These are phyloP conservation scores for Puffinus mauretanicus DNA, from an alignment of 2,113 vertebrate species.

Conservation along the genomic window DNA sequence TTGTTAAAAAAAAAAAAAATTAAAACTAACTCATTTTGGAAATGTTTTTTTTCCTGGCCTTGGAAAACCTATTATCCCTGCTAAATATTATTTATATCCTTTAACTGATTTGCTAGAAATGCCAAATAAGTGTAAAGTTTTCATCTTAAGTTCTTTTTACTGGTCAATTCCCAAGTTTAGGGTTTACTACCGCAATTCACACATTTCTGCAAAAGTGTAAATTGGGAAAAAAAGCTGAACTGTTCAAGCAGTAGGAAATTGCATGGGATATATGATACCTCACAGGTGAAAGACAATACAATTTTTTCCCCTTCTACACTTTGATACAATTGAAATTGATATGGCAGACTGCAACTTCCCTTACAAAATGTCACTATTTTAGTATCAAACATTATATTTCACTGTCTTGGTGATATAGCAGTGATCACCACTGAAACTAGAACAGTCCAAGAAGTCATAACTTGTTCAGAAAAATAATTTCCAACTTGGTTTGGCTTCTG, in stretches of 20 bases:
- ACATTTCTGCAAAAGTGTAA: not conserved
- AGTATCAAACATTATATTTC: not conserved
- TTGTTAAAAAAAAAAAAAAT: not conserved
- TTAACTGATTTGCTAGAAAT: not conserved
- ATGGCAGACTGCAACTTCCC: not conserved
- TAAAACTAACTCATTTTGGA: not conserved
- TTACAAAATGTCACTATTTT: not conserved
- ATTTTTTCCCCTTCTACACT: not conserved
- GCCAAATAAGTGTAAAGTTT: not conserved
- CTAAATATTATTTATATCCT: not conserved
- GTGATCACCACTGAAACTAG: not conserved
- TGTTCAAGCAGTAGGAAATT: not conserved
- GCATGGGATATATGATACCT: not conserved
- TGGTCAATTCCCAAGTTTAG: not conserved
- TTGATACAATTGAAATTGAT: constrained; percentile 1
- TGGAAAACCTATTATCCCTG: not conserved
- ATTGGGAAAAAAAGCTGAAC: not conserved
- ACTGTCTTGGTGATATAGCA: not conserved
- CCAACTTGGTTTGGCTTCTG: not conserved
- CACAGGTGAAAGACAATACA: not conserved
- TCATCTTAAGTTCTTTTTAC: not conserved
- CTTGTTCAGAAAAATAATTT: constrained; percentile 30
- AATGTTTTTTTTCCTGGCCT: not conserved
- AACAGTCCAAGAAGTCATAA: not conserved
- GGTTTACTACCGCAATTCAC: not conserved